Percentiles rank a stretch among this genome's conserved stretches.
phyloP scores from a whole-genome alignment of 2,113 vertebrate genomes.

The Trachemys scripta region DNA sequence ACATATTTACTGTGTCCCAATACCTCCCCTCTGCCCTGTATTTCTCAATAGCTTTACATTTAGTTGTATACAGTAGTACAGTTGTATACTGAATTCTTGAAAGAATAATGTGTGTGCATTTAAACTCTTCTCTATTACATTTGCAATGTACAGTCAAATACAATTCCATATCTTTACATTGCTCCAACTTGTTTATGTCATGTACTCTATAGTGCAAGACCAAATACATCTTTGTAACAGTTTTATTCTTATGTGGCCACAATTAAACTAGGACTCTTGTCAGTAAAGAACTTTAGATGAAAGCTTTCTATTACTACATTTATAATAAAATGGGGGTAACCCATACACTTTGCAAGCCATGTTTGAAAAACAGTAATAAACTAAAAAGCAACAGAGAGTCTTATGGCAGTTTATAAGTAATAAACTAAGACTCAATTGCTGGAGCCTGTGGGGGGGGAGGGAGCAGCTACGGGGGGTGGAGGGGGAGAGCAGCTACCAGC shows the following conservation, averaged over 20 bases:
- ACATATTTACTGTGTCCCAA: slow-evolving; percentile 34
- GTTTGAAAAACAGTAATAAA: slow-evolving; percentile 42
- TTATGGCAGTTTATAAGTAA: neutral
- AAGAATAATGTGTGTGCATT: neutral
- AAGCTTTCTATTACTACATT: slow-evolving; percentile 36
- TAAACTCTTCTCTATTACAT: neutral
- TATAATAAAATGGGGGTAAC: slow-evolving; percentile 35
- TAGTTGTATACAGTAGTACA: neutral
- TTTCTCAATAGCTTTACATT: neutral
- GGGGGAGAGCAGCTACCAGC: neutral
- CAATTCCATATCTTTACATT: neutral
- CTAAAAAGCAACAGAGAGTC: neutral
- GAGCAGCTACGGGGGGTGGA: neutral
- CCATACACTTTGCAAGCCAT: neutral
- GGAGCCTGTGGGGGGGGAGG: neutral
- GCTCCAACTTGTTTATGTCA: neutral
- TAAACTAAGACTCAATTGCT: neutral
- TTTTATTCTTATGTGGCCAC: slow-evolving; percentile 19
- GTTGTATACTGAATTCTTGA: neutral
- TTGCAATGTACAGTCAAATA: neutral
- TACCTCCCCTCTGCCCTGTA: neutral
- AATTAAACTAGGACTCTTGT: slow-evolving; percentile 13
- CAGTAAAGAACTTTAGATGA: neutral
- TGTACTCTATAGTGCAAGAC: slow-evolving; percentile 26
- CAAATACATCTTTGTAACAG: neutral